Evolutionary conservation across 2,113 vertebrate species (phyloP), one percentile per base, ranked within the genome.

Genomic region (Arothron firmamentum): DNA sequence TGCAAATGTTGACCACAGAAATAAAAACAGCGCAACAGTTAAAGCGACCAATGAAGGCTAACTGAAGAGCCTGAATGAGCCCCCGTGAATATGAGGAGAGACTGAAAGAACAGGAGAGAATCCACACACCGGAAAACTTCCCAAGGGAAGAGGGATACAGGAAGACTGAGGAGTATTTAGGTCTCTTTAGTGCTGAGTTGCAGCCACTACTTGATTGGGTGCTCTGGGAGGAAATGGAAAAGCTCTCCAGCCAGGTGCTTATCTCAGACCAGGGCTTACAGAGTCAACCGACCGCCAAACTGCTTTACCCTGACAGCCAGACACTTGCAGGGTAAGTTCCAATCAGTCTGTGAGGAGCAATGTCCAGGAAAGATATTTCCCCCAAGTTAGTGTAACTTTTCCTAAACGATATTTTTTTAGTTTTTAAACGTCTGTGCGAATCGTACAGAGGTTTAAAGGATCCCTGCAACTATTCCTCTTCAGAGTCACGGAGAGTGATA

Each of bases 241-340:
- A 87, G 79, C 86, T 85, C 81, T 87, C 71, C 73, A 72, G 63
- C 81, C 86, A 87, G 86, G 88, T 88, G 85, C 88, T 90, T 89
- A 89, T 89, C 85, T 84, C 70, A 76, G 85, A 80, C 78, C 79
- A 72, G 79, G 82, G 85, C 81, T 84, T 85, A 87, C 72, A 75
- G 70, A 87, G 79, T 82, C 74, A 75, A 67, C 74, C 65, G 56
- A 69, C 63, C 68, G 47, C 77, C 77, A 84, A 79, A 81, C 79
- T 65, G 67, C 80, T 80, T 75, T 67, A 75, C 73, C 64, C 72
- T 20, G 60, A 76, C 79, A 77, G 70, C 21, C 66, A 65, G 61
- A 74, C 74, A 70, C 79, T 77, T 48, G 38, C 49, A 65, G 58
- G 74, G 67, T 62, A 65, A 66, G 50, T 80, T 86, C 75, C 71